Percentiles rank a stretch among this genome's conserved stretches.
Conservation (phyloP, 2,113 vertebrate species). For the Hystrix brachyura region DNA sequence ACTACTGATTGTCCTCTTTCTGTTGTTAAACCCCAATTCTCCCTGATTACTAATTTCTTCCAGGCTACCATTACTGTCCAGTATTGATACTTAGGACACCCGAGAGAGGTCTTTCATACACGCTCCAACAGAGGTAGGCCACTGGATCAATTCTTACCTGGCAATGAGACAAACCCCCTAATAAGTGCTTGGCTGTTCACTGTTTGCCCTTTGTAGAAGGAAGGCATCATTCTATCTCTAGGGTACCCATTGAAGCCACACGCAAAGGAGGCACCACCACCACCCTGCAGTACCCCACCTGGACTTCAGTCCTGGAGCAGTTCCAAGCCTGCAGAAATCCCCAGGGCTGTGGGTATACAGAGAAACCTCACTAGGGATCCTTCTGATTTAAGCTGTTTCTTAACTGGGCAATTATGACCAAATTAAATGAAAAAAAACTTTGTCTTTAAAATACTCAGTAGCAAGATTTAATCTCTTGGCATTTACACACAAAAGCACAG, state of each 20-base stretch:
- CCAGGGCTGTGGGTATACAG: not conserved
- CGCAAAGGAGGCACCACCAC: not conserved
- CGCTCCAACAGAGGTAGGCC: not conserved
- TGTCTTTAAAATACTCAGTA: slow-evolving; percentile 52
- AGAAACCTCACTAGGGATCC: not conserved
- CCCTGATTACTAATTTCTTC: not conserved
- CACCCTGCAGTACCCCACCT: not conserved
- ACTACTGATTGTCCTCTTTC: not conserved
- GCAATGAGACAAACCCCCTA: not conserved
- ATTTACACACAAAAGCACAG: slow-evolving; percentile 3
- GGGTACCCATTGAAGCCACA: not conserved
- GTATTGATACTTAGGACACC: not conserved
- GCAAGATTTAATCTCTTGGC: slow-evolving; percentile 37
- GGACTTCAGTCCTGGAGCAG: not conserved
- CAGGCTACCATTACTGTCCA: not conserved
- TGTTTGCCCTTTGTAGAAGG: not conserved
- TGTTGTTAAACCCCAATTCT: not conserved
- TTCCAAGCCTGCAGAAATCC: not conserved
- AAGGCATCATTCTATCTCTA: not conserved
- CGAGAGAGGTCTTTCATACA: not conserved
- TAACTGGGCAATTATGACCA: slow-evolving; percentile 39
- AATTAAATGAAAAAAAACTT: slow-evolving; percentile 50
- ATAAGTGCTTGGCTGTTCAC: not conserved
- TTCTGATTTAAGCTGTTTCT: slow-evolving; percentile 42
- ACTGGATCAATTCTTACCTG: not conserved